Evolutionary conservation across 2,888 invertebrate species (phyloP).

Genomic region (Bellardia bayeri): DNA sequence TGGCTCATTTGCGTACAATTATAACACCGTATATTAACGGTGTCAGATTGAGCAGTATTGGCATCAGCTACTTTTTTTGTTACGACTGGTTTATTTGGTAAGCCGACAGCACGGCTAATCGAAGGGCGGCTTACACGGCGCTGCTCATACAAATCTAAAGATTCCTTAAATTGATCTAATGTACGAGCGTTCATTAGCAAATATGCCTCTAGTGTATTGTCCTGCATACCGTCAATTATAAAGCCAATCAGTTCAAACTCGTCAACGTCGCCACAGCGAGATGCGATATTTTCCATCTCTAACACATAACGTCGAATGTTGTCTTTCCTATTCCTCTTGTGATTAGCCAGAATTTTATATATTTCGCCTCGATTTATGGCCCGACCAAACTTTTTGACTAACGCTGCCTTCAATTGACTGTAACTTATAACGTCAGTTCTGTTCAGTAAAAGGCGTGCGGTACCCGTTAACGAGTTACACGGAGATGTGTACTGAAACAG

Average conservation of each 20-base stretch:
- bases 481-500: constrained; percentile 11
- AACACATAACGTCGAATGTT: constrained; percentile 64
- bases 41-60: neutral
- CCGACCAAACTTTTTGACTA: constrained; percentile 37
- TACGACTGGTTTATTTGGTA: neutral
- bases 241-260: constrained; percentile 39
- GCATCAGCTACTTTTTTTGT: neutral
- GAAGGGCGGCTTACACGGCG: constrained; percentile 39
- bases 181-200: constrained; percentile 59
- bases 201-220: constrained; percentile 54
- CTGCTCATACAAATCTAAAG: constrained; percentile 59
- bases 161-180: constrained; percentile 61
- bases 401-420: neutral
- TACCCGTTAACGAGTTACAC: neutral
- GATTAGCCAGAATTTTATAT: constrained; percentile 37
- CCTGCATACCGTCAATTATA: constrained; percentile 54
- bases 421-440: constrained; percentile 29
- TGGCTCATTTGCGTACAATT: constrained; percentile 45
- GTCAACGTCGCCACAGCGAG: constrained; percentile 47
- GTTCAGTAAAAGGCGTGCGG: constrained; percentile 24
- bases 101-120: neutral
- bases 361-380: constrained; percentile 30
- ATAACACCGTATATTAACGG: constrained; percentile 21
- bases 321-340: constrained; percentile 51
- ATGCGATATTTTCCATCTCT: constrained; percentile 60